Base-by-base conservation (phyloP, 2,113 vertebrate genomes). In the Setophaga kirtlandii region DNA sequence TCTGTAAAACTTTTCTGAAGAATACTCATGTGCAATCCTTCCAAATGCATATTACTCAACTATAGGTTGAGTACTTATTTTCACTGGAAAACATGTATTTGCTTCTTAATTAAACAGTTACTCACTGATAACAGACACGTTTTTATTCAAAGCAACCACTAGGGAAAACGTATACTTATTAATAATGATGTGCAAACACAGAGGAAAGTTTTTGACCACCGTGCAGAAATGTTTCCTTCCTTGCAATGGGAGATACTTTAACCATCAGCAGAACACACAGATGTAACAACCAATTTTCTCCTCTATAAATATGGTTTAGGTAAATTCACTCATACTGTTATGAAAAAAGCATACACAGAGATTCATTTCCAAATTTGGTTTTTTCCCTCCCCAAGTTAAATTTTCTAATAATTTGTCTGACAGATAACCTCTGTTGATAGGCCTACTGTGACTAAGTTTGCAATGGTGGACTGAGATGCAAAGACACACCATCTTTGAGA, bases 351-450 rank as follows among this genome's bases (percentile, higher is more conserved):
- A 92, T 27, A 92, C 52, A 83, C 11, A 86, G 37, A 92, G 25
- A 91, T 68, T 95, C 11, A 22, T 87, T 92, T 83, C 56, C 50
- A 22, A 93, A 71, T 35, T 6, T 55, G 12, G 3, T 53, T 50
- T 25, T 47, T 8, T 3, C 4, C 15, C 9, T n/a, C 11, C 35
- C 3, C 86, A 87, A 76, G 83, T 69, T 95, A 81, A 91, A 89
- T 97, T 97, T 97, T 97, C 94, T 96, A 79, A 24, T 73, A 84
- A 96, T 89, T 46, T 93, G 53, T 94, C 59, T 77, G 94, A 84
- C 59, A 33, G 71, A 97, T 83, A 97, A 42, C 91, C 79, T 95
- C 80, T 69, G 79, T 75, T 94, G 85, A 90, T 89, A 96, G 91
- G 68, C 70, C 74, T 93, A 87, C 56, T 88, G 25, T 56, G 87